These are phyloP conservation scores for Lithobates pipiens DNA, from an alignment of 2,797 vertebrate species.

Conservation along the genomic window DNA sequence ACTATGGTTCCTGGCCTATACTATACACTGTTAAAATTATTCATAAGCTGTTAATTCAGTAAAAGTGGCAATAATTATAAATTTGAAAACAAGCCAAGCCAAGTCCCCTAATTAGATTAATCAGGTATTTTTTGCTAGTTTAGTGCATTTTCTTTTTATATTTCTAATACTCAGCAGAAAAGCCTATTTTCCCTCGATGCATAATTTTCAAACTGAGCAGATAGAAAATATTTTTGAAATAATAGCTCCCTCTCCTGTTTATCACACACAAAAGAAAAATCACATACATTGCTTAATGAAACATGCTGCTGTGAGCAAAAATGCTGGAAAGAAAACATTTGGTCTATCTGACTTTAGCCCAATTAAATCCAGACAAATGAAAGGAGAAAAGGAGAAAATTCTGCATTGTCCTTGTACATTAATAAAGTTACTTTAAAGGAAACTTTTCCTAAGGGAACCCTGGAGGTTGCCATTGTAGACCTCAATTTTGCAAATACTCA, in stretches of 20 bases:
- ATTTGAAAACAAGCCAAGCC: not conserved
- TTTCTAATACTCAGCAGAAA: slow-evolving; percentile 34
- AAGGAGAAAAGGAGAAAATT: not conserved
- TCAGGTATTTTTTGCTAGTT: slow-evolving; percentile 9
- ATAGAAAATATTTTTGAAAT: slow-evolving; percentile 65
- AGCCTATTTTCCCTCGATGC: not conserved
- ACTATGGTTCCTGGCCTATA: too few species aligned
- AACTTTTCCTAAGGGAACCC: too few species aligned
- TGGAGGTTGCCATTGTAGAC: too few species aligned
- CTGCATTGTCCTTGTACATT: too few species aligned
- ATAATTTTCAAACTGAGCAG: not conserved
- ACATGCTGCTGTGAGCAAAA: slow-evolving; percentile 6
- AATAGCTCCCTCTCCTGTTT: slow-evolving; percentile 79
- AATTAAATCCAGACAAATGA: not conserved
- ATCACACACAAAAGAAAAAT: not conserved
- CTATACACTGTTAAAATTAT: not conserved
- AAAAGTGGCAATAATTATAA: not conserved
- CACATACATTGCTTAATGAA: slow-evolving; percentile 1
- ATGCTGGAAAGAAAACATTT: not conserved
- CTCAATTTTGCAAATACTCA: too few species aligned
- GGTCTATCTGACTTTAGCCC: not conserved
- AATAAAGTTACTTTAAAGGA: too few species aligned
- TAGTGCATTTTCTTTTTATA: not conserved
- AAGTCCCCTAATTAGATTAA: slow-evolving; percentile 20
- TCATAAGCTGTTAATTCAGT: not conserved